phyloP scores from a whole-genome alignment of 2,888 invertebrate genomes.

The Melanophora roralis region DNA sequence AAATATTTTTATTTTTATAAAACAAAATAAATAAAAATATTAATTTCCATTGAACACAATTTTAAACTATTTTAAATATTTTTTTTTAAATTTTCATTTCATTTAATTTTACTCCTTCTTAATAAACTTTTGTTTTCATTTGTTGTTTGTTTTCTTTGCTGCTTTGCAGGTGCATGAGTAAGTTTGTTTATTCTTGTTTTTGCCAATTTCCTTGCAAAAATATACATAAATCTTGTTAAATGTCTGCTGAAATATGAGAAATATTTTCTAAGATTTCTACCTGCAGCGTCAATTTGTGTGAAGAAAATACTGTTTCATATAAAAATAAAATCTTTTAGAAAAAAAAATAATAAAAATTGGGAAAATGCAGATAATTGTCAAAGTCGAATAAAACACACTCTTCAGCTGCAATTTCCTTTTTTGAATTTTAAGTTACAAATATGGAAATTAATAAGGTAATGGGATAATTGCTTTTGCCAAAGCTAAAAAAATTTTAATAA shows the following conservation, averaged over 20 bases:
- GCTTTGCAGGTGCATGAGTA: background rate
- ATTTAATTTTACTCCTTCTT: no score
- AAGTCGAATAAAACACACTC: background rate
- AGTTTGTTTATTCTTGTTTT: background rate
- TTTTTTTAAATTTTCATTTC: background rate
- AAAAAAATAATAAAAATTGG: background rate
- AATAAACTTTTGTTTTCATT: background rate
- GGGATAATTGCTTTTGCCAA: background rate
- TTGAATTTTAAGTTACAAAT: no score
- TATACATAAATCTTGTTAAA: conserved; percentile 28
- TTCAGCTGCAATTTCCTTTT: no score
- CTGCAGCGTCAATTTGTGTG: conserved; percentile 22
- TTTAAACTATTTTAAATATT: background rate
- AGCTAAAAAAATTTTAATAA: background rate
- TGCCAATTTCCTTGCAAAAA: conserved; percentile 1
- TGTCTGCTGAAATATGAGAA: conserved; percentile 32
- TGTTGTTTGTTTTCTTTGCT: background rate
- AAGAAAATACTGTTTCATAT: background rate
- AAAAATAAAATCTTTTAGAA: background rate
- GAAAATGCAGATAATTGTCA: background rate
- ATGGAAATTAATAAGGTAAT: no score
- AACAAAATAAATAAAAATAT: no score
- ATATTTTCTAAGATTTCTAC: conserved; percentile 12
- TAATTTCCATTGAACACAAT: no score
- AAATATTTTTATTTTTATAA: no score